These are phyloP conservation scores for Scelioninae gen. 1 DNA, from an alignment of 2,888 invertebrate genomes.

Conservation along the genomic window DNA sequence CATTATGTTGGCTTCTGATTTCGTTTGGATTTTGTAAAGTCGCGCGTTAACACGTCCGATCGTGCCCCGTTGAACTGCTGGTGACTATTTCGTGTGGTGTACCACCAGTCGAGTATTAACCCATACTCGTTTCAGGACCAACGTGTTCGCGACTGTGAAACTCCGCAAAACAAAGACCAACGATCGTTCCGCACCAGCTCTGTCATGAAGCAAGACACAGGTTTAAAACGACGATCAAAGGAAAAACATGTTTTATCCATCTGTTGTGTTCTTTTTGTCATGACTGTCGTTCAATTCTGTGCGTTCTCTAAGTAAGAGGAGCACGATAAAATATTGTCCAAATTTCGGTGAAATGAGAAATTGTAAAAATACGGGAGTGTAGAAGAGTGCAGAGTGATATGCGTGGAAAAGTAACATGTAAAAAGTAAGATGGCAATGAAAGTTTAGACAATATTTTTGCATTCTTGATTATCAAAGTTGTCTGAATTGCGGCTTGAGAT, in stretches of 20 bases:
- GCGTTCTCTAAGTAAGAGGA: conserved; percentile 32
- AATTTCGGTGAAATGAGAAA: conserved; percentile 44
- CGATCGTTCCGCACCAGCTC: conserved; percentile 92
- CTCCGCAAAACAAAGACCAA: conserved; percentile 94
- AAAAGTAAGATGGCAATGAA: conserved; percentile 27
- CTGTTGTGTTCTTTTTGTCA: conserved; percentile 47
- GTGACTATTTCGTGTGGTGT: conserved; percentile 53
- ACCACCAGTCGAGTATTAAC: conserved; percentile 67
- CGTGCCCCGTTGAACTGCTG: conserved; percentile 38
- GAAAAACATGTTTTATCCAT: conserved; percentile 50
- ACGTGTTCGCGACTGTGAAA: conserved; percentile 95
- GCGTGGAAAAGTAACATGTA: conserved; percentile 22
- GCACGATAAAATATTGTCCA: conserved; percentile 43
- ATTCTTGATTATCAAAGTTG: conserved; percentile 2
- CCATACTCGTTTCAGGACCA: conserved; percentile 87
- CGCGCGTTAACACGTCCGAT: conserved; percentile 43
- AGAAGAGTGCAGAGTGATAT: conserved; percentile 11
- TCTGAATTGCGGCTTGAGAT: not conserved
- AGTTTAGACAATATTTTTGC: conserved; percentile 38
- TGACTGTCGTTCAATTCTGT: conserved; percentile 43
- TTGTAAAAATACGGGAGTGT: conserved; percentile 28
- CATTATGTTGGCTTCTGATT: not conserved
- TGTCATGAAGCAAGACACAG: conserved; percentile 78
- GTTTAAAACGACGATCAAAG: conserved; percentile 59
- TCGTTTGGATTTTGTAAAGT: conserved; percentile 26